Base-by-base conservation (phyloP, 2,888 invertebrate genomes). In the Lasioglossum malachurum region DNA sequence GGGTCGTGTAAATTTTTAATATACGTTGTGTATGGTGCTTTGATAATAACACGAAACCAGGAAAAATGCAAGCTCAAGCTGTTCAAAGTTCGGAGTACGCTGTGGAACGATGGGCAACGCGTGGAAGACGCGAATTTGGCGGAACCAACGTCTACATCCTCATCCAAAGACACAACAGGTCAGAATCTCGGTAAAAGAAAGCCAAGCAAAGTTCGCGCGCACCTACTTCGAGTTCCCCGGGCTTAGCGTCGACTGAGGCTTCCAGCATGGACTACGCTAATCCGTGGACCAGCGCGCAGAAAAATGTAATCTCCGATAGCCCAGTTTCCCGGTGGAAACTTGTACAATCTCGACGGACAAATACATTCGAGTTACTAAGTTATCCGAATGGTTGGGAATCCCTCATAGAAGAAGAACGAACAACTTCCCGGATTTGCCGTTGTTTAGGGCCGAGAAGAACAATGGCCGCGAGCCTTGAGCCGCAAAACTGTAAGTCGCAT, bases 401-500 rank as follows among this genome's bases (percentile, higher is more conserved):
- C 67, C 44, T 31, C 76, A 67, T 64, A 46, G 67, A 69, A 77
- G 46, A 49, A 38, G 38, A 78, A 77, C 67, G 67, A 77, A 49
- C 44, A 67, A 78, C 38, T 69, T 69, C 49, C 44, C 49, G 44
- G 60, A 67, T 76, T 60, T 67, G 14, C 73, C 44, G 73, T 46
- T 77, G 60, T 46, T 67, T n/a, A 35, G 73, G 41, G 23, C 75
- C 53, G 4, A n/a, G 53, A 49, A 64, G 74, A 71, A 85, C 85
- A 86, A 85, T 75, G 77, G 77, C 23, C 60, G 80, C 60, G 35
- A 19, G 60, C 14, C 75, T 49, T 49, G 69, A 16, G 57, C 46
- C 57, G 69, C 69, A 60, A 71, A 75, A 85, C 84, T 79, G 81
- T 80, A 85, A 85, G 86, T 78, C 87, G 82, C 60, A 80, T 87